Percentiles rank a stretch among this genome's conserved stretches.
Evolutionary conservation across 2,888 invertebrate species (phyloP).

Genomic region (Tetranychus truncatus): DNA sequence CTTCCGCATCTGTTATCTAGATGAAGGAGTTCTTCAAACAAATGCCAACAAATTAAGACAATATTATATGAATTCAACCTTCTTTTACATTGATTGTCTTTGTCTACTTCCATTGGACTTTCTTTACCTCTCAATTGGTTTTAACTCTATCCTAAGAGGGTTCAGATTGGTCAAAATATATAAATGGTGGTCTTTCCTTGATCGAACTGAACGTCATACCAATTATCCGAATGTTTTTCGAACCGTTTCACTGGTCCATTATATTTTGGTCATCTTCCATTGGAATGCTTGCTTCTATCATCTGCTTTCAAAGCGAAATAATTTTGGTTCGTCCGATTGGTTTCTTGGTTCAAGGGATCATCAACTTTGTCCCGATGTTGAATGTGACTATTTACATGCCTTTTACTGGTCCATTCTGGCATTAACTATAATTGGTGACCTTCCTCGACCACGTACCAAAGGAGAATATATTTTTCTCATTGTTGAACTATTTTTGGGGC

Average conservation of each 20-base stretch:
- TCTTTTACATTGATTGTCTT: conserved; percentile 95
- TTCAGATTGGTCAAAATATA: conserved; percentile 93
- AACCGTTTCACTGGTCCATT: conserved; percentile 31
- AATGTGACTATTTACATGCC: conserved; percentile 87
- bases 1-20: conserved; percentile 88
- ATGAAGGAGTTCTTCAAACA: conserved; percentile 92
- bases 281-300: conserved; percentile 98
- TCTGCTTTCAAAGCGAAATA: conserved; percentile 85
- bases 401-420: conserved; percentile 96
- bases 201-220: conserved; percentile 90
- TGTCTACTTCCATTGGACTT: conserved; percentile 93
- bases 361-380: conserved; percentile 44
- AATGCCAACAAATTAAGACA: conserved; percentile 77
- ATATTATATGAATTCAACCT: conserved; percentile 93
- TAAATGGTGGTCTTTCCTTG: conserved; percentile 95
- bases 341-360: conserved; percentile 47
- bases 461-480: conserved; percentile 83
- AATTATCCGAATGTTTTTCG: conserved; percentile 92
- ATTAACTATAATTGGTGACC: conserved; percentile 79
- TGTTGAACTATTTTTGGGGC: conserved; percentile 75
- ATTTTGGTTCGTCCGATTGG: conserved; percentile 52
- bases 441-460: conserved; percentile 75
- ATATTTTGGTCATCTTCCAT: conserved; percentile 75
- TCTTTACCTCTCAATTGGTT: conserved; percentile 86
- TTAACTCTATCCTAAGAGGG: conserved; percentile 78